Evolutionary conservation across 2,113 vertebrate genomes (phyloP).

Genomic region (Ciconia maguari): DNA sequence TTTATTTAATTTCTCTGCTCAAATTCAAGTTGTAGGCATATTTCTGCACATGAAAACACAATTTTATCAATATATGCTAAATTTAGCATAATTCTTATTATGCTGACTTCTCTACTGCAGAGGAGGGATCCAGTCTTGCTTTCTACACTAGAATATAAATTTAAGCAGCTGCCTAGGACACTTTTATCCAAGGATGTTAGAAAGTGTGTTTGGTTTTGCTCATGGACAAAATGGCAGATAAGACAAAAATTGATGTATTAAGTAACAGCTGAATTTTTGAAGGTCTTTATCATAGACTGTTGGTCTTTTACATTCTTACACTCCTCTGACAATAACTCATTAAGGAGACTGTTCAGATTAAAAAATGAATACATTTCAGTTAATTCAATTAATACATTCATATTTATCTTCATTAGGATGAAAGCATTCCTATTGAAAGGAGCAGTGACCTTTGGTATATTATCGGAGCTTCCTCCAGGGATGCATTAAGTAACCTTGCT

Average conservation of each 20-base stretch:
- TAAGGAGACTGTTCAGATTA: not conserved
- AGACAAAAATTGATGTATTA: not conserved
- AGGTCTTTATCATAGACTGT: not conserved
- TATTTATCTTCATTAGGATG: not conserved
- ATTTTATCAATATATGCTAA: not conserved
- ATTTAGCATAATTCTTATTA: not conserved
- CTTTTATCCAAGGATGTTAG: not conserved
- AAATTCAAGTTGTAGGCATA: not conserved
- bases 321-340: not conserved
- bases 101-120: not conserved
- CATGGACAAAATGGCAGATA: not conserved
- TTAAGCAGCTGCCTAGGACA: not conserved
- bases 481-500: not conserved
- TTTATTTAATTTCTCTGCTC: not conserved
- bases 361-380: not conserved
- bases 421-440: not conserved
- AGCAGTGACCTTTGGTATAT: not conserved
- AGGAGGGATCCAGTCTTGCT: not conserved
- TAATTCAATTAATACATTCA: slow-evolving; percentile 37
- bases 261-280: not conserved
- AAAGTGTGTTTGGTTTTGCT: not conserved
- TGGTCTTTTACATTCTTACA: not conserved
- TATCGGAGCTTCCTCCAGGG: not conserved
- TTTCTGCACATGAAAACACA: not conserved
- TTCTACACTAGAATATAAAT: not conserved